Conservation (phyloP, 2,797 vertebrate genomes). For the Sebastes taczanowskii region DNA sequence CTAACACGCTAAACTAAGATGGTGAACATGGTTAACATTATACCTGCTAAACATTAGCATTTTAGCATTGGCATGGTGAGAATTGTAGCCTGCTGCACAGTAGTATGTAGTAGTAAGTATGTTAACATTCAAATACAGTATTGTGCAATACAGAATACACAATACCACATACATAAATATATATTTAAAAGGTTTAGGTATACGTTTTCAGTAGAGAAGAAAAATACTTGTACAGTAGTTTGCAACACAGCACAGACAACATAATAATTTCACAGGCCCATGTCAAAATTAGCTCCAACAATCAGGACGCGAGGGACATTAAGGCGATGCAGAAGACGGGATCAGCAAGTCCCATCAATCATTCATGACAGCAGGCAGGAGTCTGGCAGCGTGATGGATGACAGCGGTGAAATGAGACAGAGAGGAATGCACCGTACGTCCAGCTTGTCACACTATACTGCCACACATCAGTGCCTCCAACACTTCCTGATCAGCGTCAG, state of each 20-base stretch:
- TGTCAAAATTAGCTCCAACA: constrained; percentile 65
- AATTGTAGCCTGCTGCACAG: neutral
- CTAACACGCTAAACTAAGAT: neutral
- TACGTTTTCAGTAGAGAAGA: neutral
- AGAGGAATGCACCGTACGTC: constrained; percentile 63
- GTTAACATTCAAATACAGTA: neutral
- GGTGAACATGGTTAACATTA: neutral
- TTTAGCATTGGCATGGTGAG: neutral
- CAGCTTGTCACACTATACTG: constrained; percentile 55
- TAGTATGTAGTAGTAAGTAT: too few relatives aligned
- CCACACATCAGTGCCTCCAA: constrained; percentile 51
- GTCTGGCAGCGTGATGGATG: constrained; percentile 75
- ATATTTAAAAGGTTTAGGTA: neutral
- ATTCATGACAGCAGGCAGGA: constrained; percentile 60
- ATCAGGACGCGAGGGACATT: constrained; percentile 53
- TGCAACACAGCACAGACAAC: constrained; percentile 14
- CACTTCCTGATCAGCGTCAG: constrained; percentile 43
- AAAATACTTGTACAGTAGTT: neutral
- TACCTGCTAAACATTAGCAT: neutral
- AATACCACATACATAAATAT: neutral
- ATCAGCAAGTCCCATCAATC: constrained; percentile 73
- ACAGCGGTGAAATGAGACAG: constrained; percentile 66
- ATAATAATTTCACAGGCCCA: constrained; percentile 37
- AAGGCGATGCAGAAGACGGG: constrained; percentile 48
- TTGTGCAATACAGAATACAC: neutral